These are phyloP conservation scores for Procambarus virginalis DNA, from an alignment of 1,140 invertebrate species.

Conservation along the genomic window DNA sequence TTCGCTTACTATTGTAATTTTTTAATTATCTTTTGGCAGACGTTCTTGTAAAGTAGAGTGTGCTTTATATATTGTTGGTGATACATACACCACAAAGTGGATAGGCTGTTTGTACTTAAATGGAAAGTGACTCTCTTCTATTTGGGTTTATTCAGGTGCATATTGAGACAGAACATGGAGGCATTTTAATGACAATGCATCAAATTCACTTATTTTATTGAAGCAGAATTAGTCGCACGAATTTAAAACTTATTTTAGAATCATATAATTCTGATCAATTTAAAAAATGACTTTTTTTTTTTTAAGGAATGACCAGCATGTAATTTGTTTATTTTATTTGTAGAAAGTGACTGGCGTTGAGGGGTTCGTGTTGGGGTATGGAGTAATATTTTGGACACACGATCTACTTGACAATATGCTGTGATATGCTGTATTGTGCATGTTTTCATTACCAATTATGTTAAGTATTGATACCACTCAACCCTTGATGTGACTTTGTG, in stretches of 20 bases:
- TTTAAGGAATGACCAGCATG: background rate
- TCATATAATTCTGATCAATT: background rate
- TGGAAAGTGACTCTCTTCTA: background rate
- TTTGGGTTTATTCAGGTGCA: background rate
- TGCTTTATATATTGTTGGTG: background rate
- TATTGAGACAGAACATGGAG: no score
- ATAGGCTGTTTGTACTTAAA: conserved; percentile 8
- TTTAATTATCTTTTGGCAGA: background rate
- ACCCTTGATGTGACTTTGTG: no score
- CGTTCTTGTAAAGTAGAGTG: background rate
- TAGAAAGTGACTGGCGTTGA: background rate
- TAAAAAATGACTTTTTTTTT: background rate
- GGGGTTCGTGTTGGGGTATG: background rate
- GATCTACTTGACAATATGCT: background rate
- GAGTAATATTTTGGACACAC: background rate
- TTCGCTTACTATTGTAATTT: background rate
- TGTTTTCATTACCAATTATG: background rate
- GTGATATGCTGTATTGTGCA: conserved; percentile 3
- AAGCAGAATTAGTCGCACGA: no score
- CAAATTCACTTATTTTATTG: no score
- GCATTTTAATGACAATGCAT: no score
- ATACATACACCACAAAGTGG: background rate
- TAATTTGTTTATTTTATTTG: background rate
- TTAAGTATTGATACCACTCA: background rate
- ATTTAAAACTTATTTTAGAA: no score